Base-by-base conservation (phyloP, 2,797 vertebrate genomes). In the Sebastolobus alascanus region DNA sequence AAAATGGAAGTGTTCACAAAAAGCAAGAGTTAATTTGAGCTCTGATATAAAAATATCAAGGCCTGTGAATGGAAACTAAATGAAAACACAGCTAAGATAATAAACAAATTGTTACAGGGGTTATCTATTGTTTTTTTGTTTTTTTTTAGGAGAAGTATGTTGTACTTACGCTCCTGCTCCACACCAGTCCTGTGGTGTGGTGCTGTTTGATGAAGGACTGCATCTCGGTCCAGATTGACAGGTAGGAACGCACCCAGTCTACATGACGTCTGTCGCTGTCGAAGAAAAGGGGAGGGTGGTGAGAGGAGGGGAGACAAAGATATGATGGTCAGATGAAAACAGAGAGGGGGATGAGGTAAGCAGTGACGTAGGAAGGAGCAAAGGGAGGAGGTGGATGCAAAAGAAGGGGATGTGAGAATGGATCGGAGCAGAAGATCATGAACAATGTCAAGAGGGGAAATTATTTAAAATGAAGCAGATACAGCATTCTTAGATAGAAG, bases 181-280 rank as follows among this genome's bases (percentile, higher is more conserved):
- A 99, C 68, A 93, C 92, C 75, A 99, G 97, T 75, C 99, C 98
- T 11, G 97, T 98, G 60, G 96, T 96, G 87, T 99, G 97, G 88
- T 99, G 95, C 64, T 98, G 96, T 91, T 97, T 99, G 93, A 99
- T 99, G 82, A 97, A 99, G 20, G 93, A 91, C 92, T 99, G 99
- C 90, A 99, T 94, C 66, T 99, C 97, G 13, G 94, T 97, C 99
- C 99, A 99, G 93, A 99, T 97, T 40, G 94, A 97, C 90, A 99
- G 93, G 79, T 99, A 99, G 0, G 98, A 97, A 73, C 95, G 97
- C 75, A 99, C 99, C 99, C 99, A 99, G 79, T 99, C 98, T 75
- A 98, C 97, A 7, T 99, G 99, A 31, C 96, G 96, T 61, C 94
- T 87, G 85, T 99, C 98, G n/a, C 98, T 99, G 90, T 46, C 43